Conservation (phyloP, 2,888 invertebrate species). For the Cylindroiulus punctatus region DNA sequence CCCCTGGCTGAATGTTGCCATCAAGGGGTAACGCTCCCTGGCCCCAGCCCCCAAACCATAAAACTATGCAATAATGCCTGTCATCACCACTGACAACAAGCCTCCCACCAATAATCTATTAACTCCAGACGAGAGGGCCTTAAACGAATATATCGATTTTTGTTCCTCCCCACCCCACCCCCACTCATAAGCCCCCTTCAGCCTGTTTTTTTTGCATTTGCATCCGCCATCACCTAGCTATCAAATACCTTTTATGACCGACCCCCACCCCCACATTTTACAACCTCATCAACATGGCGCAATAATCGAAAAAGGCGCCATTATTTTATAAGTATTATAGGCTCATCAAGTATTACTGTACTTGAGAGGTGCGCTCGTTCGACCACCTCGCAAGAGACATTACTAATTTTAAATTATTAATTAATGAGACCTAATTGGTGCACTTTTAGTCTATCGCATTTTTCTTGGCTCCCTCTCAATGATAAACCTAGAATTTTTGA, state of each 20-base stretch:
- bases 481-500: background rate
- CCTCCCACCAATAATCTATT: conserved; percentile 24
- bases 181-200: background rate
- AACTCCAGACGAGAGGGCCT: conserved; percentile 13
- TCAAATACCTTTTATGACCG: background rate
- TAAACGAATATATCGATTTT: conserved; percentile 49
- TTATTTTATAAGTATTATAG: conserved; percentile 12
- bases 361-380: background rate
- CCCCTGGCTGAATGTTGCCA: conserved; percentile 7
- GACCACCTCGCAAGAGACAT: background rate
- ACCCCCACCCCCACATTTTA: background rate
- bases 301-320: conserved; percentile 21
- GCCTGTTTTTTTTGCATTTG: background rate
- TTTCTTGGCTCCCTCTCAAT: background rate
- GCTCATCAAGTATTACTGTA: background rate
- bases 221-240: background rate
- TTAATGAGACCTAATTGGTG: conserved; percentile 5
- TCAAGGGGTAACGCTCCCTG: background rate
- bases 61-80: conserved; percentile 50
- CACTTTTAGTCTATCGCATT: background rate
- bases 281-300: conserved; percentile 11
- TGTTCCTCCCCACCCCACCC: background rate
- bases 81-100: conserved; percentile 47
- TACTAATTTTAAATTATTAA: background rate
- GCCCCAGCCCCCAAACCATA: background rate